Base-by-base conservation (phyloP, 2,888 invertebrate species). In the Epinotia demarniana region DNA sequence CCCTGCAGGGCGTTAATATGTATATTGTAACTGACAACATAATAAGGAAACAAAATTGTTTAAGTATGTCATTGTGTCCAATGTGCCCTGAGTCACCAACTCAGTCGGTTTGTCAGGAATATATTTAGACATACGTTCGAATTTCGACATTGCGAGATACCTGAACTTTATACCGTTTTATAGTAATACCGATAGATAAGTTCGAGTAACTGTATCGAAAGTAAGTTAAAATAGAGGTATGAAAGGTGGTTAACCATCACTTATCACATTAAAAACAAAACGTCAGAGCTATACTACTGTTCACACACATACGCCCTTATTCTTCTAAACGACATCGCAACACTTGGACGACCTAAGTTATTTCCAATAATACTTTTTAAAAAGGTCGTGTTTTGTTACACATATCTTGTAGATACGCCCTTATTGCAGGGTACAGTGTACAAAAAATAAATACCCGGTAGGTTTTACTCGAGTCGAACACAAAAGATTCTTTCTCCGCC, bases 401-500 rank as follows among this genome's bases (percentile, higher is more conserved):
- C 19, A 23, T 60, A 43, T 19, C 5, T 39, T n/a, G 46, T 2
- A 69, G 11, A 46, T 69, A 60, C 46, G 23, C 19, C 69, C 16
- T 60, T 69, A 1, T 46, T n/a, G 27, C 23, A 9, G 8, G 33
- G n/a, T n/a, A 90, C 83, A 82, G 89, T 89, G 84, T 79, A 89
- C 92, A 92, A 91, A 92, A 92, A 89, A 86, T 90, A 88, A 90
- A 89, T 89, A 89, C 86, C 79, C 80, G 79, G 91, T 92, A 90
- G 88, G 88, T 91, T 90, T 91, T 90, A 90, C 90, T 89, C 89
- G 86, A 89, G 90, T 89, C 89, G 86, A 82, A 85, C 81, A 93
- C 91, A 93, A 93, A 89, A 89, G 90, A 91, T 86, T 90, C 89
- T 90, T 91, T 90, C 89, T 89, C 82, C 87, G 83, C 88, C 87